phyloP scores from a whole-genome alignment of 2,888 invertebrate genomes.

The Drosophila recens region DNA sequence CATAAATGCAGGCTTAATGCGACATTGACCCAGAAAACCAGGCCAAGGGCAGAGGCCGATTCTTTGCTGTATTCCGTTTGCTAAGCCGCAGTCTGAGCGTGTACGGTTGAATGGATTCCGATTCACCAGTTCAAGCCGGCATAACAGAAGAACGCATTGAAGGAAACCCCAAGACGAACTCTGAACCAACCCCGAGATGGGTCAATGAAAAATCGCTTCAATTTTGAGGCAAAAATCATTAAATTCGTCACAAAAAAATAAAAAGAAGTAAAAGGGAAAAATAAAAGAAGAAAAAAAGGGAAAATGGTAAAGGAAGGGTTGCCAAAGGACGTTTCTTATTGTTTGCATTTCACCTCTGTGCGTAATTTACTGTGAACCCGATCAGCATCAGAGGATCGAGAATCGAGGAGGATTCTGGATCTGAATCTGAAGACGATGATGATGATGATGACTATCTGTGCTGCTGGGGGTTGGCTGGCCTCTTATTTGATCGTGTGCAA shows the following conservation, averaged over 20 bases:
- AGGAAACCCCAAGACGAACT: slow-evolving; percentile 64
- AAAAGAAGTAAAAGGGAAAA: slow-evolving; percentile 34
- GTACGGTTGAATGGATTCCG: slow-evolving; percentile 68
- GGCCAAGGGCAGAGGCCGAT: slow-evolving; percentile 42
- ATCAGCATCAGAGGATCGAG: slow-evolving; percentile 45
- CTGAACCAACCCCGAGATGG: slow-evolving; percentile 68
- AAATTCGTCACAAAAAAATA: slow-evolving; percentile 70
- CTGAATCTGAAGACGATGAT: slow-evolving; percentile 6
- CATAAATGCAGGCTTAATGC: slow-evolving; percentile 70
- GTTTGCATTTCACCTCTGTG: slow-evolving; percentile 83
- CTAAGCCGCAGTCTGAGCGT: slow-evolving; percentile 52
- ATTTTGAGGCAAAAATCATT: slow-evolving; percentile 80
- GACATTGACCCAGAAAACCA: slow-evolving; percentile 73
- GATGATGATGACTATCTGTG: slow-evolving; percentile 48
- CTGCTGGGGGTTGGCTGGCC: slow-evolving; percentile 51
- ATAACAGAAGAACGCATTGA: slow-evolving; percentile 51
- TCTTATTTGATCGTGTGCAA: slow-evolving; percentile 38
- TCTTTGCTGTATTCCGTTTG: not conserved
- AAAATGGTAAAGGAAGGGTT: slow-evolving; percentile 67
- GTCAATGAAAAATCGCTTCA: slow-evolving; percentile 77
- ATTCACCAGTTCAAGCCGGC: slow-evolving; percentile 68
- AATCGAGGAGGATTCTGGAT: slow-evolving; percentile 40
- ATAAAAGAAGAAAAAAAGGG: slow-evolving; percentile 17
- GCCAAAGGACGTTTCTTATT: slow-evolving; percentile 63
- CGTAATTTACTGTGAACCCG: slow-evolving; percentile 83